These are phyloP conservation scores for Pyrrhia umbra DNA, from an alignment of 2,888 invertebrate genomes.

Conservation along the genomic window DNA sequence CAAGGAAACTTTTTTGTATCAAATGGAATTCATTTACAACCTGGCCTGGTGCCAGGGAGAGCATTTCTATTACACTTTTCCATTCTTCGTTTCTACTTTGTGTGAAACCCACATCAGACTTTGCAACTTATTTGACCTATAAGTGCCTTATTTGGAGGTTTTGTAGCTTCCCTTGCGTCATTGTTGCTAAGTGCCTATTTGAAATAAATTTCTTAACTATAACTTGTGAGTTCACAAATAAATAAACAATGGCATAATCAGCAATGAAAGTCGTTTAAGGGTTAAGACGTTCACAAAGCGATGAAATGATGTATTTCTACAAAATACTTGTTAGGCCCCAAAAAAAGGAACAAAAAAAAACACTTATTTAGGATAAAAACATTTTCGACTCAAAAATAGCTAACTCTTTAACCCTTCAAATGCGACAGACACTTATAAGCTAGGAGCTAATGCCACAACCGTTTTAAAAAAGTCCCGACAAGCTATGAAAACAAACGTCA, in stretches of 20 bases:
- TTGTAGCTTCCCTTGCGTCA: too few relatives aligned
- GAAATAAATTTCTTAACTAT: too few relatives aligned
- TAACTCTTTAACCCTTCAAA: constrained; percentile 39
- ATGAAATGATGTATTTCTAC: too few relatives aligned
- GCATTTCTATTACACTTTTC: constrained; percentile 45
- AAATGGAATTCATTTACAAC: constrained; percentile 44
- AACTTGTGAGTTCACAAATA: constrained; percentile 5
- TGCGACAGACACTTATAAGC: constrained; percentile 35
- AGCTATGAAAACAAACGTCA: constrained; percentile 43
- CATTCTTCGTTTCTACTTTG: constrained; percentile 6
- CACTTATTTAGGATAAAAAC: background rate
- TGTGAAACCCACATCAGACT: background rate
- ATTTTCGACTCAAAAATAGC: constrained; percentile 24
- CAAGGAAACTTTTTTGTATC: constrained; percentile 37
- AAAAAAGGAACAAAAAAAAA: background rate
- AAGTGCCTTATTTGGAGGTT: too few relatives aligned
- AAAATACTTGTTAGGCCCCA: background rate
- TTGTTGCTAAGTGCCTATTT: too few relatives aligned
- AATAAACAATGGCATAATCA: constrained; percentile 14
- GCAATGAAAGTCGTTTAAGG: background rate
- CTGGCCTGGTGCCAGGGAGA: constrained; percentile 49
- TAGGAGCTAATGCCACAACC: constrained; percentile 18
- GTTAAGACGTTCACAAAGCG: too few relatives aligned
- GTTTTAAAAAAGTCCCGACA: constrained; percentile 36
- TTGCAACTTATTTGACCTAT: too few relatives aligned